Percentiles rank a stretch among this genome's conserved stretches.
phyloP scores from a whole-genome alignment of 2,797 vertebrate species.

The Podarcis lilfordi region DNA sequence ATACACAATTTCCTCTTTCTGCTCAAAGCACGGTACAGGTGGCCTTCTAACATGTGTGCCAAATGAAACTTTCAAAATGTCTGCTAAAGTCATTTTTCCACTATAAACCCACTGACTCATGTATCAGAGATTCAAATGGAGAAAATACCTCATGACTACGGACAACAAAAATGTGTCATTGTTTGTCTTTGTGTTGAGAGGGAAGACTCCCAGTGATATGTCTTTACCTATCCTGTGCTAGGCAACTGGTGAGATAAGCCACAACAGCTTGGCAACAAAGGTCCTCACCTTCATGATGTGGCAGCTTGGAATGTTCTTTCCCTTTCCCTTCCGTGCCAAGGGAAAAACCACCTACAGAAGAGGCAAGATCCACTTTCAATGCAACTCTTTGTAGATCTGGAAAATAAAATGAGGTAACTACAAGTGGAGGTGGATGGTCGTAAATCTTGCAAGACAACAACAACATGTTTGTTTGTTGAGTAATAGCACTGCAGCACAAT shows the following conservation, averaged over 20 bases:
- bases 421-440: not conserved
- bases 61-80: conserved; percentile 41
- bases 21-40: not conserved
- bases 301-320: conserved; percentile 30
- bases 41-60: not conserved
- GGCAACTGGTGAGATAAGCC: conserved; percentile 37
- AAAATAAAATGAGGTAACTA: conserved; percentile 11
- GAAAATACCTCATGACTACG: not conserved
- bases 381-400: not conserved
- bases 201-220: conserved; percentile 41
- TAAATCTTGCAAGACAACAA: not conserved
- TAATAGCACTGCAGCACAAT: not conserved
- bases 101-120: conserved; percentile 24
- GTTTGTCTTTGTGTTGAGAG: conserved; percentile 50
- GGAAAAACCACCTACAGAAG: not conserved
- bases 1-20: not conserved
- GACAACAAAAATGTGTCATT: conserved; percentile 20
- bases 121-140: conserved; percentile 23
- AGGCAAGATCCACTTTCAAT: not conserved
- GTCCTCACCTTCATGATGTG: not conserved
- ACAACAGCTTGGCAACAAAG: conserved; percentile 36
- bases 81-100: conserved; percentile 31
- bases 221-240: conserved; percentile 44
- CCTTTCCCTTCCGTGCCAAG: not conserved
- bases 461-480: not conserved